Evolutionary conservation across 2,888 invertebrate species (phyloP).

Genomic region (Heliconius charithonia): DNA sequence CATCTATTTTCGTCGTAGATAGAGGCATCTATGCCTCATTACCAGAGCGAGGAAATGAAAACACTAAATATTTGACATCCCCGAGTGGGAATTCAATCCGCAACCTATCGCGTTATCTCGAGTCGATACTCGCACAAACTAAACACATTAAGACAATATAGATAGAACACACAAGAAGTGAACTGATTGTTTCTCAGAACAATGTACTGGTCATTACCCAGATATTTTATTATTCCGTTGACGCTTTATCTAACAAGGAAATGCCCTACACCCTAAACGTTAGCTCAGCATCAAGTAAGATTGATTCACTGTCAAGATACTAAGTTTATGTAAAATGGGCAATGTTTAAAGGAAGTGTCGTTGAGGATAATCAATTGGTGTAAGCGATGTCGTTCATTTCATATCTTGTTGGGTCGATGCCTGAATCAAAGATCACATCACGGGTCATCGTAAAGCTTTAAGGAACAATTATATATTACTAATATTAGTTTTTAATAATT

Average conservation of each 20-base stretch:
- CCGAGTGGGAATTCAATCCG: no score
- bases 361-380: constrained; percentile 73
- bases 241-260: constrained; percentile 50
- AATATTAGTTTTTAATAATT: not conserved
- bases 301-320: constrained; percentile 47
- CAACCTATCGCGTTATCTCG: no score
- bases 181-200: constrained; percentile 39
- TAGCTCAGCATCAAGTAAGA: constrained; percentile 46
- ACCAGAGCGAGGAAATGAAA: no score
- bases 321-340: constrained; percentile 46
- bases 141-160: constrained; percentile 19
- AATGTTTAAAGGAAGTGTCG: constrained; percentile 70
- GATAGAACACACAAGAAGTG: constrained; percentile 22
- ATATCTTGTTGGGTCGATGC: constrained; percentile 71
- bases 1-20: no score
- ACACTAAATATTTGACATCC: no score
- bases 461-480: constrained; percentile 36
- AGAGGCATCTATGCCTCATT: no score
- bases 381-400: constrained; percentile 77
- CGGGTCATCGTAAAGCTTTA: constrained; percentile 53
- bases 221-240: constrained; percentile 36
- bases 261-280: constrained; percentile 43
- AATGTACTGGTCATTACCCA: constrained; percentile 32
- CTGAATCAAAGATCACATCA: constrained; percentile 69
- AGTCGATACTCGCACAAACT: not conserved